Evolutionary conservation across 2,888 invertebrate species (phyloP).

Genomic region (Heliconius charithonia): DNA sequence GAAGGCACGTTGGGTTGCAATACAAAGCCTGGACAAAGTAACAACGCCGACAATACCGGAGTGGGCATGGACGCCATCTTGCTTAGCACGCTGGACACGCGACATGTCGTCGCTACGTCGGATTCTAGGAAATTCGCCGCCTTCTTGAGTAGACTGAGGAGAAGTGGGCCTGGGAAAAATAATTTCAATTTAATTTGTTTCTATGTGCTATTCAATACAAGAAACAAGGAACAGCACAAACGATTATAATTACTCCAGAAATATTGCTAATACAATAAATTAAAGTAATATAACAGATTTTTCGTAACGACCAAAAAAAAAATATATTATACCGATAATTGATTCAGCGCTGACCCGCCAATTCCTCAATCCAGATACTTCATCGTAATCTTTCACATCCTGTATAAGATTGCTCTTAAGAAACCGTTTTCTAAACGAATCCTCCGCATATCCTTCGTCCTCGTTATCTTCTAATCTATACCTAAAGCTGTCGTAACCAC

Average conservation of each 20-base stretch:
- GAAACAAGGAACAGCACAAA: too few relatives aligned
- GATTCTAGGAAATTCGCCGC: conserved; percentile 93
- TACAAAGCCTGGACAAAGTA: conserved; percentile 91
- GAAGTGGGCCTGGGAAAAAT: conserved; percentile 86
- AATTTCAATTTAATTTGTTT: too few relatives aligned
- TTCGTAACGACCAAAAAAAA: too few relatives aligned
- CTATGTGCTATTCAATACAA: too few relatives aligned
- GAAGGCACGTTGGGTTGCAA: conserved; percentile 96
- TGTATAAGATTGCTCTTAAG: conserved; percentile 59
- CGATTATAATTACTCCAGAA: too few relatives aligned
- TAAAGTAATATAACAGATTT: too few relatives aligned
- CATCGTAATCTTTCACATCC: conserved; percentile 64
- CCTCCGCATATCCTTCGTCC: conserved; percentile 72
- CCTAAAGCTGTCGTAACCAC: conserved; percentile 90
- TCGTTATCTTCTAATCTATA: conserved; percentile 84
- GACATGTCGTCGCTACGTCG: conserved; percentile 92
- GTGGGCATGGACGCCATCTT: conserved; percentile 94
- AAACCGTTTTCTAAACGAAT: conserved; percentile 74
- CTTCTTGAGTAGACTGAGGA: conserved; percentile 91
- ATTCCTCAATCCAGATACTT: conserved; percentile 62
- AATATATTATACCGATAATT: conserved; percentile 67
- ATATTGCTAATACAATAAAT: too few relatives aligned
- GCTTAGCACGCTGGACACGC: conserved; percentile 93
- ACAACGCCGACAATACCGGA: conserved; percentile 92
- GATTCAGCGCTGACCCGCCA: conserved; percentile 74